Base-by-base conservation (phyloP, 2,797 vertebrate species). In the Sandelia bainsii region DNA sequence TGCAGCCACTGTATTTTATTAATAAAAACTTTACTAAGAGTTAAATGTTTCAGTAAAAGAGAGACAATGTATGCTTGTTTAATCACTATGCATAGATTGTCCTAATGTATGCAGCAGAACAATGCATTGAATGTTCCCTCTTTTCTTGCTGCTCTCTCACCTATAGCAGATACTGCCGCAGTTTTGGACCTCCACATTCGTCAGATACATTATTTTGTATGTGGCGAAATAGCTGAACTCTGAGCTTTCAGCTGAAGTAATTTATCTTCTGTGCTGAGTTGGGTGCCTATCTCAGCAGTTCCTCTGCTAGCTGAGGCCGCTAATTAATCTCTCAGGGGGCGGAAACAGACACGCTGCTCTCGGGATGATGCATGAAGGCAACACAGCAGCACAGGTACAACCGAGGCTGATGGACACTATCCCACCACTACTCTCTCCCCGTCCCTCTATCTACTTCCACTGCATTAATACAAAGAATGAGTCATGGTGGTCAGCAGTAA, bases 211-310 rank as follows among this genome's bases (percentile, higher is more conserved):
- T 66, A 60, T 79, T 77, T 77, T 81, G 67, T 64, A 61, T 50
- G 66, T 74, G 56, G 72, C 86, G 79, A 87, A 92, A 92, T 75
- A 87, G 87, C 82, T 92, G 84, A 92, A 90, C 89, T 86, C 83
- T 88, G 84, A 90, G 79, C 87, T 88, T 83, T 66, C 45, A 49
- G 84, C 59, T 2, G 9, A 57, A 77, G 89, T 87, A 66, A 90
- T 93, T 88, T 76, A 87, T 93, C 90, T 86, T 89, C 56, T 20
- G 59, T 19, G 83, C 81, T 69, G 73, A 82, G 77, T 50, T 63
- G 58, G 69, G 68, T 62, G 80, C 84, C 83, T 82, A 34, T 88
- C 80, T 91, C 84, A 88, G 87, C 90, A 89, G 83, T 80, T 84
- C 74, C 70, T 85, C 63, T 27, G 6, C 76, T 62, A 65, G 77